These are phyloP conservation scores for Montipora cactus DNA, from an alignment of 64 coral and sea anemone species.

Conservation along the genomic window DNA sequence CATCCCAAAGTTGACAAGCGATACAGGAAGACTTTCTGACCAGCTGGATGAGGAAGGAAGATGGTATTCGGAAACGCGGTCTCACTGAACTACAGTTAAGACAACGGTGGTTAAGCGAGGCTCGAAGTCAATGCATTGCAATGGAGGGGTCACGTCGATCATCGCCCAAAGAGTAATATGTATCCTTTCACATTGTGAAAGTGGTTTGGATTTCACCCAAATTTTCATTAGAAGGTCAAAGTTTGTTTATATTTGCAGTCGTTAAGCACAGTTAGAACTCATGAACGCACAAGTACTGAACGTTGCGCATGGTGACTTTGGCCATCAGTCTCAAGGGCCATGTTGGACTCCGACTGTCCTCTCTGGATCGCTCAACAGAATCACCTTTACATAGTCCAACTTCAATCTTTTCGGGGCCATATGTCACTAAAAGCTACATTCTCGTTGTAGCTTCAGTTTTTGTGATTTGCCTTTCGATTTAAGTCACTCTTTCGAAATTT, in stretches of 20 bases:
- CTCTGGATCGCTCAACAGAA: too few species aligned
- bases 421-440: neutral
- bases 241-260: neutral
- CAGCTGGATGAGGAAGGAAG: neutral
- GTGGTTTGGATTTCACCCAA: neutral
- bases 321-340: neutral
- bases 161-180: neutral
- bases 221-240: neutral
- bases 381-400: too few species aligned
- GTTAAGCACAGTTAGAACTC: neutral
- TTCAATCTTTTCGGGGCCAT: too few species aligned
- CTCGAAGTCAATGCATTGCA: neutral
- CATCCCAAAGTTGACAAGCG: neutral
- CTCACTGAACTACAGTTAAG: neutral
- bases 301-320: neutral
- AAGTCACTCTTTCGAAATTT: neutral
- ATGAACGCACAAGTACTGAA: neutral
- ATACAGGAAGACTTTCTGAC: conserved; percentile 13
- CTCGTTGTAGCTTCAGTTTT: neutral
- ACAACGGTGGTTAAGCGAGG: neutral
- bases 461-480: neutral
- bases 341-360: neutral
- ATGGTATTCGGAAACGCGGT: neutral
- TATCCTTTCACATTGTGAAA: neutral
- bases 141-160: too few species aligned